Evolutionary conservation across 2,113 vertebrate genomes (phyloP), one percentile per base, ranked within the genome.

Genomic region (Pygoscelis adeliae): DNA sequence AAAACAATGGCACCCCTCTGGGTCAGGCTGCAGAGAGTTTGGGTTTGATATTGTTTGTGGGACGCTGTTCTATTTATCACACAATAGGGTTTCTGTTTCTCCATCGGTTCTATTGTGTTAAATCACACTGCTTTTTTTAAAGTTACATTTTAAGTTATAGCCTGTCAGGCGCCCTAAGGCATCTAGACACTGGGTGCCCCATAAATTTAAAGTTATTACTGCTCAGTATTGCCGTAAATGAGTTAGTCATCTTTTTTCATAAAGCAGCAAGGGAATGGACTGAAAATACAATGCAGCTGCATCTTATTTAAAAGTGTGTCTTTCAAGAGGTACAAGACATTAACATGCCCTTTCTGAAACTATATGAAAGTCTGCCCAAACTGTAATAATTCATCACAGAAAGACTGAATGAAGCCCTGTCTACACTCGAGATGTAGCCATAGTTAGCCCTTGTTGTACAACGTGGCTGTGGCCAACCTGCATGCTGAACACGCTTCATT

Each of bases 161-260:
- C 59, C 90, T 87, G 76, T 81, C 88, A 92, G 86, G 76, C 38
- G 0, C 83, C 83, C 76, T n/a, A 19, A 84, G 90, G 90, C 96
- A 95, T 92, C 72, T 74, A 94, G 86, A 59, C 86, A 74, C 50
- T 82, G 96, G 70, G 50, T 87, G 80, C 61, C 83, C 72, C 61
- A 82, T 92, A 91, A 95, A 95, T 93, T 66, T 86, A 14, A 62
- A 86, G 61, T 84, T 95, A 84, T 76, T 93, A 67, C 72, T 65
- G 80, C 56, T 91, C 69, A 55, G 71, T 58, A 63, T 88, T 90
- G 67, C 88, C 0, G 0, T 92, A 94, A 93, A 93, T 93, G 86
- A 93, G 76, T 91, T 96, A 92, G 92, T 96, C 80, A 95, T 95
- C 92, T 93, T 89, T 96, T 87, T 86, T 95, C 69, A 84, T 91